phyloP scores from a whole-genome alignment of 2,113 vertebrate genomes.

The Rhagologus leucostigma region DNA sequence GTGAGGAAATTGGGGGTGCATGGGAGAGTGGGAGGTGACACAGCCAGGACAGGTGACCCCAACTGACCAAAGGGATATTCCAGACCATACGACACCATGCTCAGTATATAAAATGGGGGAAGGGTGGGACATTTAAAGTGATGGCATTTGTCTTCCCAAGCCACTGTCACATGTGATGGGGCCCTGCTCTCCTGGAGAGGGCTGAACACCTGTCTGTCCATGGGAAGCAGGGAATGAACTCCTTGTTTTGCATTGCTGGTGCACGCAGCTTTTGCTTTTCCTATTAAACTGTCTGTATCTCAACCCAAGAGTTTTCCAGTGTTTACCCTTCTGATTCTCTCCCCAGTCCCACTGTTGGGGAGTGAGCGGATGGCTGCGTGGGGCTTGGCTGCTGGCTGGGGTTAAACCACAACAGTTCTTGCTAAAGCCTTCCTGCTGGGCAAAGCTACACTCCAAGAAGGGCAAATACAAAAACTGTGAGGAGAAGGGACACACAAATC shows the following conservation, averaged over 20 bases:
- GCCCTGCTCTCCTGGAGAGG: background rate
- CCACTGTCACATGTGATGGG: background rate
- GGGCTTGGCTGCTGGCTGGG: background rate
- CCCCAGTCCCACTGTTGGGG: rapidly evolving
- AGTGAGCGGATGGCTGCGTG: rapidly evolving
- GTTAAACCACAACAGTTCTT: background rate
- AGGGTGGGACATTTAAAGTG: background rate
- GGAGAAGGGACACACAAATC: background rate
- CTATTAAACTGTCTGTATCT: background rate
- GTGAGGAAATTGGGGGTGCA: background rate
- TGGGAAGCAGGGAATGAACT: background rate
- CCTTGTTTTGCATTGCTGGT: background rate
- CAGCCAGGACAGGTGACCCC: background rate
- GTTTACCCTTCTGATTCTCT: background rate
- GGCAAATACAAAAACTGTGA: background rate
- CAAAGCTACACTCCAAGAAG: background rate
- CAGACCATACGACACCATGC: background rate
- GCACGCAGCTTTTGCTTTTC: background rate
- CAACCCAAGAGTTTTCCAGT: background rate
- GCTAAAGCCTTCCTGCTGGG: background rate
- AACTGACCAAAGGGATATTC: background rate
- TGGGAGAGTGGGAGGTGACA: background rate
- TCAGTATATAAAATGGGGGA: background rate
- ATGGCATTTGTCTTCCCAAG: background rate
- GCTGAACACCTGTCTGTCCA: background rate